A percentile compares a stretch with the other conserved stretches of the same genome.
These are phyloP conservation scores for Drosophila hawaiiensis DNA, from an alignment of 2,888 invertebrate genomes.

Conservation along the genomic window DNA sequence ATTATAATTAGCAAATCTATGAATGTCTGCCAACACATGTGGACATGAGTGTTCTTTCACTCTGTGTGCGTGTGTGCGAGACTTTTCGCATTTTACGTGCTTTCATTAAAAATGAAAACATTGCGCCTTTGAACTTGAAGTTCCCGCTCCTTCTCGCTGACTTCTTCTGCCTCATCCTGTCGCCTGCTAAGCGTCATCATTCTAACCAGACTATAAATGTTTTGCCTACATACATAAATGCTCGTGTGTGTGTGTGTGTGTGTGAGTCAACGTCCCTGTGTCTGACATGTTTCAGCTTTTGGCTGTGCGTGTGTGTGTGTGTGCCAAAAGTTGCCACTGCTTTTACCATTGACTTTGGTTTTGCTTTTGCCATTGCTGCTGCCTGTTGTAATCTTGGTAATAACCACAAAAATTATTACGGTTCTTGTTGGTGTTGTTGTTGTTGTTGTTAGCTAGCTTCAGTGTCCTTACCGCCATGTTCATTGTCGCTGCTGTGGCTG, in stretches of 20 bases:
- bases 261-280: constrained; percentile 24
- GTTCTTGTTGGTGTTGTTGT: constrained; percentile 50
- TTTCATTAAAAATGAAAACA: constrained; percentile 82
- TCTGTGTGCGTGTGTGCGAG: constrained; percentile 25
- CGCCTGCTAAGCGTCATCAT: constrained; percentile 62
- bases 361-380: constrained; percentile 59
- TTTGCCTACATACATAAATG: constrained; percentile 42
- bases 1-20: constrained; percentile 81
- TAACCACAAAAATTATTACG: constrained; percentile 82
- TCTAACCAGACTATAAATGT: constrained; percentile 77
- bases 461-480: constrained; percentile 28
- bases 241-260: constrained; percentile 13
- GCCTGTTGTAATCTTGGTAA: constrained; percentile 78
- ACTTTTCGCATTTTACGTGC: constrained; percentile 81
- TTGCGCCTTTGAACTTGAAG: constrained; percentile 57
- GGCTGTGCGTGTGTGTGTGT: constrained; percentile 24
- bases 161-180: background rate
- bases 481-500: constrained; percentile 47
- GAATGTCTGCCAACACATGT: constrained; percentile 57
- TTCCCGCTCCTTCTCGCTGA: constrained; percentile 6
- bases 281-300: constrained; percentile 59
- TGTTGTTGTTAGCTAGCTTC: constrained; percentile 8
- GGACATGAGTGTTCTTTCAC: constrained; percentile 1
- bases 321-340: constrained; percentile 22
- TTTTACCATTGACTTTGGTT: constrained; percentile 47